Conservation (phyloP, 2,888 invertebrate genomes). For the Brenthis daphne region DNA sequence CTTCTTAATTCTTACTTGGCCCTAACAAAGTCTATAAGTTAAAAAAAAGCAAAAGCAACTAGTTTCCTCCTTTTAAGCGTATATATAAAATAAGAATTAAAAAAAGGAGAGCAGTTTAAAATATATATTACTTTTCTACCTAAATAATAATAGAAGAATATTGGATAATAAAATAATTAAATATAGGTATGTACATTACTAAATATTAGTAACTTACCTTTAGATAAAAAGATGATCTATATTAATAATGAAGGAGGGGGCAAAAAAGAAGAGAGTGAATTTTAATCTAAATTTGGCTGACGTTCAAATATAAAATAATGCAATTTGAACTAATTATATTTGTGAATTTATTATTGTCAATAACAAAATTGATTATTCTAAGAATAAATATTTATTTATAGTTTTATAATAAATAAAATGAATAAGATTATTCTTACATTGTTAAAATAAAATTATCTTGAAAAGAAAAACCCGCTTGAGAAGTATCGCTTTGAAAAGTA, state of each 20-base stretch:
- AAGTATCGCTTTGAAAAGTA: constrained; percentile 30
- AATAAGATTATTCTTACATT: neutral
- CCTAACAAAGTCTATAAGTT: too few species aligned
- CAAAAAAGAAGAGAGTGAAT: constrained; percentile 2
- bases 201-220: constrained; percentile 13
- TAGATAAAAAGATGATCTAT: constrained; percentile 5
- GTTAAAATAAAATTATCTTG: constrained; percentile 8
- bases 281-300: constrained; percentile 24
- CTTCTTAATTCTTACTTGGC: too few species aligned
- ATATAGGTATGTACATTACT: neutral
- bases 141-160: neutral
- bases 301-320: constrained; percentile 19
- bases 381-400: neutral
- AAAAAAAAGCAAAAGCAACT: too few species aligned
- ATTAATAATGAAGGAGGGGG: neutral
- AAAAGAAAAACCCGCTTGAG: constrained; percentile 25
- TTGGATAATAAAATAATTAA: neutral
- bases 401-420: neutral
- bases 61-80: too few species aligned
- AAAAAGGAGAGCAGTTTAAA: neutral
- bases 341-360: constrained; percentile 15
- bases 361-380: constrained; percentile 5
- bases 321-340: constrained; percentile 5
- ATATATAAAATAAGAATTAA: too few species aligned
- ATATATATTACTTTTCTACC: neutral